Base-by-base conservation (phyloP, 2,797 vertebrate genomes). In the Halcyon badia region DNA sequence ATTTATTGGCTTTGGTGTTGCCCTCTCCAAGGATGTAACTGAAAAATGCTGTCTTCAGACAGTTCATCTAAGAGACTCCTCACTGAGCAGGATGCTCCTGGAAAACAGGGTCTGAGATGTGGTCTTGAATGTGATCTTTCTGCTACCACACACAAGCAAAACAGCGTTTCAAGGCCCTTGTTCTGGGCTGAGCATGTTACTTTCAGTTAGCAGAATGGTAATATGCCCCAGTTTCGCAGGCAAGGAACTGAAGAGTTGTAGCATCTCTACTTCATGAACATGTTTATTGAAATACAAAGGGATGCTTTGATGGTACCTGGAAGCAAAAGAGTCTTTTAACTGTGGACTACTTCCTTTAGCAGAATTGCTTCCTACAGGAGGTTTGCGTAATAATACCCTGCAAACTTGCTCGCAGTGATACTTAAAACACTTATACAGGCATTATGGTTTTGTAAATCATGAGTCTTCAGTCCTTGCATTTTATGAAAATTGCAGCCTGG, bases 391-490 rank as follows among this genome's bases (percentile, higher is more conserved):
- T 35, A 37, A 33, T 25, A 19, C 5, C 64, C 6, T 52, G 10
- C 46, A n/a, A 20, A 31, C 21, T 28, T 21, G 5, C 2, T 77
- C 3, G 14, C 3, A 30, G 20, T 37, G 31, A 14, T 51, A 31
- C 2, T 70, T 61, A 2, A 0, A 58, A 6, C 5, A 6, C 4
- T 66, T 5, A 30, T 39, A 13, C 4, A 48, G 25, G 16, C 8
- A 20, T 46, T 61, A 41, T 4, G 20, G 24, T 41, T 69, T 7
- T 46, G 9, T 66, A 37, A 82, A 24, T 66, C 11, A 13, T 18
- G 17, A 73, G 33, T 19, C 41, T 89, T 44, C 11, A n/a, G 13
- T 66, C 11, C 14, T 66, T 80, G 14, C 10, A 4, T 56, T 35
- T 52, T 56, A 10, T 24, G 25, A 41, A 61, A 83, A 61, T 28